Conservation (phyloP, 2,888 invertebrate species). For the Beris morrisii region DNA sequence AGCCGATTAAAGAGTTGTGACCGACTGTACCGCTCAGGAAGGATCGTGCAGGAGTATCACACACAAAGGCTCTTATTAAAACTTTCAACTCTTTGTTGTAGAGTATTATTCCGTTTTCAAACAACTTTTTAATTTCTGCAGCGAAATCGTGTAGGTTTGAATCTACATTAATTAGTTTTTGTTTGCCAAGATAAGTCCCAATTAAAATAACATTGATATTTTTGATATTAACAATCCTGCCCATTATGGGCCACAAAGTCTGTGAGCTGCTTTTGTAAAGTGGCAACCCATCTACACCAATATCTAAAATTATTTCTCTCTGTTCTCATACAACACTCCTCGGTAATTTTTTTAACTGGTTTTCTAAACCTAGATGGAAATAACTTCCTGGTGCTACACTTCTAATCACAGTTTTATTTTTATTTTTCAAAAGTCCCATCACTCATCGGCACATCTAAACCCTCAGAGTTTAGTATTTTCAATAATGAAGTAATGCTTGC, state of each 20-base stretch:
- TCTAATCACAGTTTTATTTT: constrained; percentile 16
- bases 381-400: constrained; percentile 16
- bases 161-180: no score
- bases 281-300: constrained; percentile 27
- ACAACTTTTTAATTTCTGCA: no score
- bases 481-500: constrained; percentile 1
- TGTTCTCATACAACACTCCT: constrained; percentile 7
- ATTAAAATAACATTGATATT: no score
- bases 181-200: no score
- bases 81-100: no score
- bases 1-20: no score
- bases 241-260: constrained; percentile 25
- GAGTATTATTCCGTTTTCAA: no score
- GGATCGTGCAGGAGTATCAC: no score
- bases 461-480: constrained; percentile 6
- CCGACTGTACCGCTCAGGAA: no score
- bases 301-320: constrained; percentile 21
- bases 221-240: neutral
- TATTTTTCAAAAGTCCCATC: constrained; percentile 12
- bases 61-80: no score
- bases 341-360: constrained; percentile 4
- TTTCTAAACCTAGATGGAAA: constrained; percentile 25
- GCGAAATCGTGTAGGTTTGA: no score
- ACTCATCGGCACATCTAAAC: constrained; percentile 19
- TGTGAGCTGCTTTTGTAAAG: constrained; percentile 17